These are phyloP conservation scores for Galbula dea DNA, from an alignment of 2,113 vertebrate genomes.

Conservation along the genomic window DNA sequence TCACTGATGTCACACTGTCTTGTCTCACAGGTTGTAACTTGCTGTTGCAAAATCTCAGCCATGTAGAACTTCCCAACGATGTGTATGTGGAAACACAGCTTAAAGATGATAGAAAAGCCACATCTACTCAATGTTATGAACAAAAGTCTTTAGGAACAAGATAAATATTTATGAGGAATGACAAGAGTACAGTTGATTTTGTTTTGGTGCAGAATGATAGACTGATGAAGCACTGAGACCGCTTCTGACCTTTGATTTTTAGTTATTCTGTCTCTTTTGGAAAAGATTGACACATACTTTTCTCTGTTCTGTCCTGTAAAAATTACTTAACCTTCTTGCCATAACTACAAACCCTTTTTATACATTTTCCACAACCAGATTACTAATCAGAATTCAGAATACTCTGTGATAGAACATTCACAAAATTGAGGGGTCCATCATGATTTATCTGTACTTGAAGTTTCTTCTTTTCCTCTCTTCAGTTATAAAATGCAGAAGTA, in stretches of 20 bases:
- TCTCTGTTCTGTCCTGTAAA: not conserved
- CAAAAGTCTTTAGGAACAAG: not conserved
- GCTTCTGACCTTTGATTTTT: not conserved
- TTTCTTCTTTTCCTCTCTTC: not conserved
- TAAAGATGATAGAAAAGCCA: not conserved
- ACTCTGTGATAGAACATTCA: not conserved
- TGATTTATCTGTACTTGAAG: not conserved
- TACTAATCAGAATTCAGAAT: not conserved
- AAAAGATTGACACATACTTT: not conserved
- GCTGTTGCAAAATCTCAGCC: not conserved
- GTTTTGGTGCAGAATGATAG: not conserved
- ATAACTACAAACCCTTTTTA: not conserved
- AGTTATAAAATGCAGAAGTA: not conserved
- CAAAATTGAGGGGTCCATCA: not conserved
- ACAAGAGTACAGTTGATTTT: not conserved
- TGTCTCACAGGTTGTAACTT: not conserved
- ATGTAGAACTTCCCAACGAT: not conserved
- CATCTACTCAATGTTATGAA: not conserved
- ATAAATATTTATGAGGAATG: not conserved
- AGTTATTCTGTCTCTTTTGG: not conserved
- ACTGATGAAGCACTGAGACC: not conserved
- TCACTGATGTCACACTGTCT: no score
- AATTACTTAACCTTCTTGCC: not conserved
- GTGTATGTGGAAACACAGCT: not conserved
- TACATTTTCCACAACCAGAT: not conserved